phyloP scores from a whole-genome alignment of 1,140 invertebrate genomes.

The Aphelenchoides besseyi region DNA sequence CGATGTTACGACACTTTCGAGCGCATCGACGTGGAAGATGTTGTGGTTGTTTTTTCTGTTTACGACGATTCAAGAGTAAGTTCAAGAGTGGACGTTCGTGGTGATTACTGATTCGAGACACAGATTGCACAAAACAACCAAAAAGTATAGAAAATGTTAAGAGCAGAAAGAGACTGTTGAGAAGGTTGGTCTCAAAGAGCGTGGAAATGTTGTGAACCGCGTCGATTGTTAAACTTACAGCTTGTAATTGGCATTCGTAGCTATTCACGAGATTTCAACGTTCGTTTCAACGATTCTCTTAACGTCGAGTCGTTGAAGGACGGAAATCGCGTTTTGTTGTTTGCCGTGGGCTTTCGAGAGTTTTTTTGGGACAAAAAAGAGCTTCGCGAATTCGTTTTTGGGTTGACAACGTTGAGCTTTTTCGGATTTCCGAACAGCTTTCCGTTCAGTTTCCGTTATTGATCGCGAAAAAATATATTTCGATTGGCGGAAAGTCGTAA shows the following conservation, averaged over 20 bases:
- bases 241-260: background rate
- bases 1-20: background rate
- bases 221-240: background rate
- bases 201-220: background rate
- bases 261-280: no score
- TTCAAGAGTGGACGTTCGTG: background rate
- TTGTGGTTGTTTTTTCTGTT: slow-evolving; percentile 10
- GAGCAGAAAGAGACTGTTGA: background rate
- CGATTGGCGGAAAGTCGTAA: no score
- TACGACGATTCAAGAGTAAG: background rate
- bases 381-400: no score
- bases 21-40: background rate
- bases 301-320: no score
- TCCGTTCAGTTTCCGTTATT: no score
- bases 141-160: background rate
- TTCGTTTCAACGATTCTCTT: no score
- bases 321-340: no score
- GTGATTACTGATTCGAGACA: background rate
- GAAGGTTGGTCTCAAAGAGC: background rate
- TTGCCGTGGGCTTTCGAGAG: no score
- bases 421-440: no score
- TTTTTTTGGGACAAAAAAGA: no score
- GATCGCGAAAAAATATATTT: no score
- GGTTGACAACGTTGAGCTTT: no score
- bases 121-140: background rate